Evolutionary conservation across 2,888 invertebrate genomes (phyloP).

Genomic region (Neoaliturus tenellus): DNA sequence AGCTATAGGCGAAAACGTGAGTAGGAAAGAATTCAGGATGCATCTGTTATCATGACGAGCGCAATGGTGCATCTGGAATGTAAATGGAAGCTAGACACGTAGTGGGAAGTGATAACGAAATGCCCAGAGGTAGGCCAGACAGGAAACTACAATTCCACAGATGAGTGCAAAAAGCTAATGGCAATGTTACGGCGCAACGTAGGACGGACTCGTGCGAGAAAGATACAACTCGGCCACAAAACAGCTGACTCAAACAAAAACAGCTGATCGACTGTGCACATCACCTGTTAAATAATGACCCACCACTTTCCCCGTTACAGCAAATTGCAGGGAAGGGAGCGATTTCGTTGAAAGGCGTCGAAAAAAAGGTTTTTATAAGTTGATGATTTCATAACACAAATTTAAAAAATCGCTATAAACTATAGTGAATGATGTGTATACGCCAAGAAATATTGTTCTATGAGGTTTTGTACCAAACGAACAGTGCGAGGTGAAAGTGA

Average conservation of each 20-base stretch:
- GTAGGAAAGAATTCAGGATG: not conserved
- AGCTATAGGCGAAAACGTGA: not conserved
- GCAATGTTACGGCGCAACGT: not conserved
- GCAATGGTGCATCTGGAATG: not conserved
- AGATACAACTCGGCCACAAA: not conserved
- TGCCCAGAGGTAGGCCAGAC: not conserved
- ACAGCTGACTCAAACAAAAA: not conserved
- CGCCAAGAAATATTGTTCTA: not conserved
- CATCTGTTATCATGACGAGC: not conserved
- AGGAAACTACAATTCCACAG: conserved; percentile 31
- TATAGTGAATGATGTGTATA: not conserved
- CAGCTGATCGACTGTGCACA: not conserved
- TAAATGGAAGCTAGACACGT: not conserved
- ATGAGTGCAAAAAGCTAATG: conserved; percentile 43
- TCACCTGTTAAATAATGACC: not conserved
- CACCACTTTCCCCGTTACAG: not conserved
- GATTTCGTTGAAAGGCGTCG: too few species aligned
- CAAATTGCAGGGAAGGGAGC: not conserved
- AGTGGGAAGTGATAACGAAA: conserved; percentile 24
- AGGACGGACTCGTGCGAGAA: conserved; percentile 23
- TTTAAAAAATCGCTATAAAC: too few species aligned
- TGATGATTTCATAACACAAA: too few species aligned
- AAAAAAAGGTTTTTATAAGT: too few species aligned
- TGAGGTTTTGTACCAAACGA: not conserved
- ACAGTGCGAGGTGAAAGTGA: not conserved